Base-by-base conservation (phyloP, 2,888 invertebrate species). In the Metallyticus violacea region DNA sequence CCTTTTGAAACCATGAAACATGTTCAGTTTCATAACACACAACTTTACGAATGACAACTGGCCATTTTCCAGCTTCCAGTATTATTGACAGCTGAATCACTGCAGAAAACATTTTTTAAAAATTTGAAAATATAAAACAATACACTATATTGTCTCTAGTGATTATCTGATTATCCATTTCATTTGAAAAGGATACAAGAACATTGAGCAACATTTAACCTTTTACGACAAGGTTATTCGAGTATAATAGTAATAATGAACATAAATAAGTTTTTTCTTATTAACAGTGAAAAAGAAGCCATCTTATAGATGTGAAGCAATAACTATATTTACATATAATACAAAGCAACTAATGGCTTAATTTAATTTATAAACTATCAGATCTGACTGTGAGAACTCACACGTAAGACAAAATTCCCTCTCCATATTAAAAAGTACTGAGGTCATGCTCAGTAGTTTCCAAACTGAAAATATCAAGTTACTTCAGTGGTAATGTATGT, bases 271-370 rank as follows among this genome's bases (percentile, higher is more conserved):
- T 86, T 83, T 40, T 62, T 29, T 78, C 26, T 80, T 86, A 87
- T 87, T 77, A 88, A 88, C 88, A 88, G 87, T 88, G 40, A 62
- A 88, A 79, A 88, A 81, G 79, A 88, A 81, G 40, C 77, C 86
- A 87, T 88, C 86, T 86, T 85, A 87, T 85, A 82, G 79, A 87
- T 79, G 79, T 30, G 26, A 84, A 79, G 40, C 83, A 86, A 79
- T 79, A 84, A 40, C 77, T 77, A 26, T 83, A 83, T 83, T 77
- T 83, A 83, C 83, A 83, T 83, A 83, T 81, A 29, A 84, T 87
- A 85, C 85, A 82, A 76, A 26, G 77, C 81, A 87, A 81, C 76
- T 85, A 77, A n/a, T 15, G 26, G 28, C 76, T 86, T 86, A 79
- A 30, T 40, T 77, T 77, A 85, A 81, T 62, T 85, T 27, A 80